A percentile compares a stretch with the other conserved stretches of the same genome.
These are phyloP conservation scores for Pitta sordida DNA, from an alignment of 2,113 vertebrate species.

Conservation along the genomic window DNA sequence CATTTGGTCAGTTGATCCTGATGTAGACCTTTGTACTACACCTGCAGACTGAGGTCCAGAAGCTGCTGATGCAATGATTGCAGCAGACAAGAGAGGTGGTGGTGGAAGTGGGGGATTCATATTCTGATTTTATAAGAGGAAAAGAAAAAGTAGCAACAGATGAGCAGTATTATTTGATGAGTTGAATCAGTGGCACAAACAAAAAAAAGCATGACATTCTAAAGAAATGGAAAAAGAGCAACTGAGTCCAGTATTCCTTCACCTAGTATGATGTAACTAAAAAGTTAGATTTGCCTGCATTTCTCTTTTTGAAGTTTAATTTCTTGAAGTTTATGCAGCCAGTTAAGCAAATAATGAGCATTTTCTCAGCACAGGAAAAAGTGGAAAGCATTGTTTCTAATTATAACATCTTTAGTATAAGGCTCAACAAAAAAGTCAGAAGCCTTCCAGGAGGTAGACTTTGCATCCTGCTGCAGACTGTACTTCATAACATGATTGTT, in stretches of 20 bases:
- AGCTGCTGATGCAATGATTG: constrained; percentile 73
- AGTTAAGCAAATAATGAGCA: constrained; percentile 34
- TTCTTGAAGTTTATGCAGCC: background rate
- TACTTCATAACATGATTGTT: constrained; percentile 45
- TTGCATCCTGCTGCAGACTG: constrained; percentile 14
- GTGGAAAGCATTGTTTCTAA: background rate
- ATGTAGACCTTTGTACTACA: constrained; percentile 78
- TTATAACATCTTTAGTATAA: constrained; percentile 22
- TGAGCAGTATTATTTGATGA: background rate
- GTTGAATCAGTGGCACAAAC: background rate
- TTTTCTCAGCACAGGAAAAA: background rate
- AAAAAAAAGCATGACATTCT: background rate
- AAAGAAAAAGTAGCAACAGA: background rate
- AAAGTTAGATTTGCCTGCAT: background rate
- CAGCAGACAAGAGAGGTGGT: constrained; percentile 85
- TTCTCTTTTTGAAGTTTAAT: background rate
- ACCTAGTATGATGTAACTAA: background rate
- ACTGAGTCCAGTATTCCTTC: background rate
- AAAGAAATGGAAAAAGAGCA: background rate
- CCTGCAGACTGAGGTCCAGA: constrained; percentile 70
- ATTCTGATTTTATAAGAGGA: constrained; percentile 58
- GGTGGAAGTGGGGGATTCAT: constrained; percentile 82
- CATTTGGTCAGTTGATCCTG: constrained; percentile 81
- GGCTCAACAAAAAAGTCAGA: constrained; percentile 3
- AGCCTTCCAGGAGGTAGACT: constrained; percentile 15